Base-by-base conservation (phyloP, 2,797 vertebrate species). In the Sebastes itinus region DNA sequence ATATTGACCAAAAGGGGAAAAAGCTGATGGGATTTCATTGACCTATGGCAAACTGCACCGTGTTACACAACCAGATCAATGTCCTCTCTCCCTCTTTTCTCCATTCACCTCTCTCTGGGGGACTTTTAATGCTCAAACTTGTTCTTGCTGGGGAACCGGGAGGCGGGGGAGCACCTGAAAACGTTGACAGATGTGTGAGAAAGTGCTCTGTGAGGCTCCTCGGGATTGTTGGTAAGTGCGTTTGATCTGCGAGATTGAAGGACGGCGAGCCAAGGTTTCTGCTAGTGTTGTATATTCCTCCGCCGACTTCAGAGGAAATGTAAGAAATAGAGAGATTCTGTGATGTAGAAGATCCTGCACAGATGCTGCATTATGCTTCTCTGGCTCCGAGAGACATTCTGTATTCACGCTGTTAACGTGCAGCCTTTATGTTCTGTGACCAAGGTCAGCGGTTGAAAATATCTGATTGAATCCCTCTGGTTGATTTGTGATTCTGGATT, bases 31-130 rank as follows among this genome's bases (percentile, higher is more conserved):
- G 86, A 94, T 93, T 93, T 81, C 87, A 93, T 93, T 94, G 93
- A 94, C 92, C 92, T 89, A 76, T 85, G 87, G 84, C 85, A 91
- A 92, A 89, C 87, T 81, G 82, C 86, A 77, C 64, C 72, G 11
- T 89, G 93, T 93, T 93, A 86, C 91, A 89, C 90, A 84, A 87
- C 77, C 86, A 84, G 89, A 95, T 95, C 93, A 92, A 95, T 94
- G 90, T 80, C 82, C 74, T 72, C 77, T 27, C 84, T 81, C 58
- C 69, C 69, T 85, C 80, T 78, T 72, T 78, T 49, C 78, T 77
- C 66, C 65, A 0, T 73, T 81, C 77, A 59, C 80, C n/a, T 87
- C 81, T 89, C 88, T 87, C 87, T 73, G 60, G 87, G 86, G 90
- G 67, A 87, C 85, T 84, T 87, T 93, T 83, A 92, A 89, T 81